A percentile compares a stretch with the other conserved stretches of the same genome.
phyloP scores from a whole-genome alignment of 2,113 vertebrate species.

The Tragelaphus scriptus region DNA sequence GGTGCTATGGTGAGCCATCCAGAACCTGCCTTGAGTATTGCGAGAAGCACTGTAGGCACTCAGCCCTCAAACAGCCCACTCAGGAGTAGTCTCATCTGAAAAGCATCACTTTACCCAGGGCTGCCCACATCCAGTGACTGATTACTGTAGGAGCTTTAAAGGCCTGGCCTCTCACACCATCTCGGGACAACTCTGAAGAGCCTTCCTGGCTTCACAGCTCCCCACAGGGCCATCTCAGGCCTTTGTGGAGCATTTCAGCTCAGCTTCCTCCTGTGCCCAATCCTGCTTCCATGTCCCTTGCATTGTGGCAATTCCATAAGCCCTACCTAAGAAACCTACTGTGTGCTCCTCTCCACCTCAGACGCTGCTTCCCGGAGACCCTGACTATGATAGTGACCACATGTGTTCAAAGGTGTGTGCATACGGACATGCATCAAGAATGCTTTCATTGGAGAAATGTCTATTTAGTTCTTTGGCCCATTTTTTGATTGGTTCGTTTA shows the following conservation, averaged over 20 bases:
- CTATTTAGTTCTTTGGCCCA: no score
- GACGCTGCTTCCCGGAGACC: neutral
- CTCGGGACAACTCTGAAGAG: neutral
- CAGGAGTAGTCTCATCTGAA: neutral
- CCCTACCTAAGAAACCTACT: neutral
- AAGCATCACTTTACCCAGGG: neutral
- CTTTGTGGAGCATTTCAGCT: neutral
- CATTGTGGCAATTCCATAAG: no score
- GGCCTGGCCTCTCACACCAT: neutral
- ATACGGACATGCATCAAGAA: neutral
- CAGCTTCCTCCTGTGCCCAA: no score
- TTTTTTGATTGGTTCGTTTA: no score
- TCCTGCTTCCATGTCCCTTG: neutral
- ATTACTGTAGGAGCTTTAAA: rapidly evolving
- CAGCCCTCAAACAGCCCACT: neutral
- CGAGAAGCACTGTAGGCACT: neutral
- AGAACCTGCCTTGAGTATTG: neutral
- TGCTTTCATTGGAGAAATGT: neutral
- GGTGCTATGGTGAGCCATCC: rapidly evolving
- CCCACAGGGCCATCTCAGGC: neutral
- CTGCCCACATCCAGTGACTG: neutral
- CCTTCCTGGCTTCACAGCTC: neutral
- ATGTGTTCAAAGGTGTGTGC: neutral
- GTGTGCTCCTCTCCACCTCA: neutral
- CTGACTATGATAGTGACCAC: rapidly evolving